These are phyloP conservation scores for Dromius quadrimaculatus DNA, from an alignment of 2,888 invertebrate genomes.

Conservation along the genomic window DNA sequence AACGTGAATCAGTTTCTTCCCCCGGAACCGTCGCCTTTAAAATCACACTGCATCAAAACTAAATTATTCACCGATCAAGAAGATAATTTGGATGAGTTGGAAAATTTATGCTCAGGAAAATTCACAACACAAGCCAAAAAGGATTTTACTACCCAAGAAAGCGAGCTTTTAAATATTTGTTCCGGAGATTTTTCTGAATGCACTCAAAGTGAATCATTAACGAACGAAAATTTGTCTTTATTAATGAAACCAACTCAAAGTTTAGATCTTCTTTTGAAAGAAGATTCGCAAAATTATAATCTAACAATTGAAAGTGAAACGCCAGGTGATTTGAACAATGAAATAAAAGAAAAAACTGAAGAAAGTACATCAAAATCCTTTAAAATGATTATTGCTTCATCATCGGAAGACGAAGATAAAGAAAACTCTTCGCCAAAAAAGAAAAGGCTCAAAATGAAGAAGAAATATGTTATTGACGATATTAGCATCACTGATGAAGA, in stretches of 20 bases:
- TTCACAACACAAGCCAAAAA: slow-evolving; percentile 57
- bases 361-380: slow-evolving; percentile 9
- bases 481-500: slow-evolving; percentile 54
- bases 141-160: slow-evolving; percentile 59
- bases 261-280: slow-evolving; percentile 6
- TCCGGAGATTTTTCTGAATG: slow-evolving; percentile 58
- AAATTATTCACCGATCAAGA: slow-evolving; percentile 64
- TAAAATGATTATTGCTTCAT: slow-evolving; percentile 57
- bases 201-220: slow-evolving; percentile 8
- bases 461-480: slow-evolving; percentile 58
- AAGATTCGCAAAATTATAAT: slow-evolving; percentile 38
- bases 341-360: slow-evolving; percentile 34
- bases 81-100: slow-evolving; percentile 66
- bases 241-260: not conserved
- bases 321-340: not conserved
- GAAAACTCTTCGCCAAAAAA: slow-evolving; percentile 53
- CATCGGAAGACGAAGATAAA: slow-evolving; percentile 63
- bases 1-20: slow-evolving; percentile 58
- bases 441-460: slow-evolving; percentile 56
- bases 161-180: slow-evolving; percentile 61
- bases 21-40: slow-evolving; percentile 60
- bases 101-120: slow-evolving; percentile 69
- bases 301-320: slow-evolving; percentile 9
- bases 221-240: not conserved
- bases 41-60: slow-evolving; percentile 61